Base-by-base conservation (phyloP, 35 echinoderm and acorn worm species). In the Chiridota heheva region DNA sequence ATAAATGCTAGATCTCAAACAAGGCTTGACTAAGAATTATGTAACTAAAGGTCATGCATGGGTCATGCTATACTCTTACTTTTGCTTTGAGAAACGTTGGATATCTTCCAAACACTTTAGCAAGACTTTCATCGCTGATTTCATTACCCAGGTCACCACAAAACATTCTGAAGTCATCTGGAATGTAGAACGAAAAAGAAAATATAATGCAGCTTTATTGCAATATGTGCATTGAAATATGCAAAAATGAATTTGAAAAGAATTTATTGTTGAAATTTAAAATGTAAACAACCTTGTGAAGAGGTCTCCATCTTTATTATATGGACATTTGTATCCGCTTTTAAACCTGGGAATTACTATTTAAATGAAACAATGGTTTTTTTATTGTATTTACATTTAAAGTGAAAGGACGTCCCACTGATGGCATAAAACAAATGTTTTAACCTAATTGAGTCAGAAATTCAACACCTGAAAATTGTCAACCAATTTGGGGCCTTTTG, bases 131-230 rank as follows among this genome's bases (percentile, higher is more conserved):
- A 70, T 97, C 93, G 29, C 80, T 97, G 2, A 97, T 88, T 67
- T 97, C 93, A 91, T 97, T 97, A 1, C 93, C 93, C 27, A 97
- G 58, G 40, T 97, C 93, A 59, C 93, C 93, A 84, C 88, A 91
- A 63, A 97, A 91, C 59, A 97, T 84, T 38, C 93, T 68, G 48
- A 97, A 97, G 43, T 97, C 93, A 97, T 88, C 93, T 97, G 72
- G 30, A 59, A 82, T 40, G 40, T 44, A 37, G 26, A 37, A 20
- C 24, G 42, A 63, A 57, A 59, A 63, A 44, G 42, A 12, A 10
- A 10, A 66, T 13, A 13, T 31, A 58, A n/a, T 13, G 24, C 26
- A 53, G n/a, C 48, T 53, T 53, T 12, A 53, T 53, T 12, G 12
- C 22, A 13, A 12, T 13, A 53, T 13, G 12, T 22, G 22, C 12